Evolutionary conservation across 64 coral and sea anemone genomes (phyloP), one percentile per base, ranked within the genome.

Genomic region (Trachythela sp.): DNA sequence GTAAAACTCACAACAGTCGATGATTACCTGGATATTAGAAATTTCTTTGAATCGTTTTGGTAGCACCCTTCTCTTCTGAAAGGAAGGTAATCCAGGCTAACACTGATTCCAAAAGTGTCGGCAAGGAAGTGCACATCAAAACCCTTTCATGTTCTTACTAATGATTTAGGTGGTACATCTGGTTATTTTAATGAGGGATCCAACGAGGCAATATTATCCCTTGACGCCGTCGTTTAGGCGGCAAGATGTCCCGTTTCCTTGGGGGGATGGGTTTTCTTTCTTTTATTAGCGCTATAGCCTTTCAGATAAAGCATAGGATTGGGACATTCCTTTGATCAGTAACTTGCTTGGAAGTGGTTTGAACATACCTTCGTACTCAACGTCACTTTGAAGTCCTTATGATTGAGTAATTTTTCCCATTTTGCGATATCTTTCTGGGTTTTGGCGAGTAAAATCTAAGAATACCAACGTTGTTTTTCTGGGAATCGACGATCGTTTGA

Each of bases 321-420:
- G 39, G 70, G 52, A 64, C 89, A 68, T 7, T 59, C 68, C 48
- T 87, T 76, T 48, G 64, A 40, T 72, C 86, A 20, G 75, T 88
- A 88, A 43, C 91, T 85, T 39, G 35, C 77, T 42, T 56, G 36
- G 80, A 92, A 92, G 86, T 92, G 86, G 39, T 92, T 92, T 33
- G 85, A 88, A 84, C 86, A 92, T 20, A 92, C 86, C 71, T 92
- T 92, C 26, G 86, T 92, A 13, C 34, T 56, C 9, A 37, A 49
- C 54, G 48, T 92, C 39, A 92, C 90, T 40, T 87, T 58, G 86
- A 58, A 92, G 86, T 92, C 84, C 41, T 20, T 36, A 43, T 36
- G 48, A 40, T 64, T 86, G 30, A 88, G 75, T 36, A 32, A 11
- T 84, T 84, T 88, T 60, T 88, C 75, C 86, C 86, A 92, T 77